Evolutionary conservation across 2,797 vertebrate species (phyloP).

Genomic region (Bradypus variegatus): DNA sequence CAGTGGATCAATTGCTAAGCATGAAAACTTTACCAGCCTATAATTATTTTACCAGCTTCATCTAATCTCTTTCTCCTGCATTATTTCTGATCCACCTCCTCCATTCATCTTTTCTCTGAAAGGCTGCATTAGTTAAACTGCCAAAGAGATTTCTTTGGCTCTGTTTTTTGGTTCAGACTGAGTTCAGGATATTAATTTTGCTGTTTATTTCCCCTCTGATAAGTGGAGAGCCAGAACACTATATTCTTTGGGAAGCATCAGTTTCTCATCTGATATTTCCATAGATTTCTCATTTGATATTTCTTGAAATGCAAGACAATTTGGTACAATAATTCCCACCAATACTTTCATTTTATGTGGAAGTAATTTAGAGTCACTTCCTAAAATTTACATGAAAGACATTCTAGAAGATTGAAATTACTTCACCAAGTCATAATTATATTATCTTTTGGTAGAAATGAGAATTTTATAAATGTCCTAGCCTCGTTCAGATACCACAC

Average conservation of each 20-base stretch:
- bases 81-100: constrained; percentile 14
- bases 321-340: background rate
- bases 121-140: background rate
- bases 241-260: constrained; percentile 46
- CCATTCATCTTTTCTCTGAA: background rate
- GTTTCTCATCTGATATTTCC: constrained; percentile 47
- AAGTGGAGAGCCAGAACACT: constrained; percentile 40
- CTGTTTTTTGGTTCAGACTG: constrained; percentile 53
- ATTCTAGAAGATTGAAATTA: constrained; percentile 28
- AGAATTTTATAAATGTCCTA: background rate
- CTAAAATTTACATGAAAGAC: background rate
- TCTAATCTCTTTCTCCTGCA: background rate
- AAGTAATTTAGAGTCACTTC: constrained; percentile 6
- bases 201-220: constrained; percentile 54
- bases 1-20: background rate
- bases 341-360: constrained; percentile 36
- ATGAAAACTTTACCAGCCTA: background rate
- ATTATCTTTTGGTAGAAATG: background rate
- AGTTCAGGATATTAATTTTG: constrained; percentile 63
- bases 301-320: constrained; percentile 45
- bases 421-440: background rate
- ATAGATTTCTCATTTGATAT: constrained; percentile 30
- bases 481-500: background rate
- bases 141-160: constrained; percentile 53
- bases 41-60: background rate